These are phyloP conservation scores for Pygoscelis antarcticus DNA, from an alignment of 2,113 vertebrate genomes.

Conservation along the genomic window DNA sequence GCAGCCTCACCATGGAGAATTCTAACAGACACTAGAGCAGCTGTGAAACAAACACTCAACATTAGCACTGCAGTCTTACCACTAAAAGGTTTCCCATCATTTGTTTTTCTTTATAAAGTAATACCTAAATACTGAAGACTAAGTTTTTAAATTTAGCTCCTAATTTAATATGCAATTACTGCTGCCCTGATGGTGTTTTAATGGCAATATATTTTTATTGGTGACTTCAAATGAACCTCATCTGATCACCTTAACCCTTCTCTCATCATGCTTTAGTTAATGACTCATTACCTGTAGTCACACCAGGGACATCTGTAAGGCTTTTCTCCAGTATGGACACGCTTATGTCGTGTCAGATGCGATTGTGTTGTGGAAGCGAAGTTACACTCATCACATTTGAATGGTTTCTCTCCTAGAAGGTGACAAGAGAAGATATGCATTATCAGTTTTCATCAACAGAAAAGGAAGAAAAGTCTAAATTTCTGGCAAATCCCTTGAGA, in stretches of 20 bases:
- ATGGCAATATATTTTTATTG: constrained; percentile 74
- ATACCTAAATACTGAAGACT: constrained; percentile 68
- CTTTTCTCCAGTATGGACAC: constrained; percentile 98
- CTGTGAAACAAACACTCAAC: constrained; percentile 63
- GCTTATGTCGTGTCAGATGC: constrained; percentile 95
- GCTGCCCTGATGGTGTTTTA: constrained; percentile 82
- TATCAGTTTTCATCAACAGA: not conserved
- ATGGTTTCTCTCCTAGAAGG: constrained; percentile 92
- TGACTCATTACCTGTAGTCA: constrained; percentile 93
- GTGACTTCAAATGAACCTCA: constrained; percentile 71
- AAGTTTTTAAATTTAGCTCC: constrained; percentile 84
- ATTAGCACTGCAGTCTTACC: constrained; percentile 51
- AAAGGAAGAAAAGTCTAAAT: not conserved
- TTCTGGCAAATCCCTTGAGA: not conserved
- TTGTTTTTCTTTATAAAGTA: constrained; percentile 68
- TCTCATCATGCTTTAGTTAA: constrained; percentile 43
- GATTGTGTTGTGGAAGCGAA: constrained; percentile 98
- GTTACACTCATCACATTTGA: constrained; percentile 95
- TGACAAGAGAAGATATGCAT: not conserved
- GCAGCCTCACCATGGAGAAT: constrained; percentile 53
- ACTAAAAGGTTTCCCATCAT: constrained; percentile 64
- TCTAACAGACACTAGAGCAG: constrained; percentile 62
- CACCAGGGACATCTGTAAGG: constrained; percentile 99
- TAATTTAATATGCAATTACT: constrained; percentile 85
- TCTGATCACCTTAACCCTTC: constrained; percentile 81